Base-by-base conservation (phyloP, 2,797 vertebrate species). In the Cottoperca gobio region DNA sequence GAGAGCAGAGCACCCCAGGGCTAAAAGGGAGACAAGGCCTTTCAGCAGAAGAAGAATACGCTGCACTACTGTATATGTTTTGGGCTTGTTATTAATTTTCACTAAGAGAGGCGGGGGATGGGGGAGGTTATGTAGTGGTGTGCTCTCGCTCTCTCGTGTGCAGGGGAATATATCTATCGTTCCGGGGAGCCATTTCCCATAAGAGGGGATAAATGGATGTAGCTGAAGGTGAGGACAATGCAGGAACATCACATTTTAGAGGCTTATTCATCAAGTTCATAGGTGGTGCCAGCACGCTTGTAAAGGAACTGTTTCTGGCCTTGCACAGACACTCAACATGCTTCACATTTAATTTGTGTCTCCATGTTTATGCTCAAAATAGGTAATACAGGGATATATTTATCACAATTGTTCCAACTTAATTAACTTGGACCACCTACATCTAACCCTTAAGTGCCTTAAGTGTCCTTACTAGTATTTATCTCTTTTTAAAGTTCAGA, bases 201-300 rank as follows among this genome's bases (percentile, higher is more conserved):
- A 93, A 92, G 92, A 91, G 86, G 86, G 86, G 91, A 92, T 93
- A 92, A 94, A 94, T 92, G 88, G 87, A 91, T 93, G 88, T 81
- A 85, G 83, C 85, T 93, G 90, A 93, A 93, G 92, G 92, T 92
- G 88, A 92, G 88, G 89, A 94, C 92, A 91, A 90, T 93, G 92
- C 88, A 78, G 83, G 80, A 92, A 85, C 91, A 92, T 93, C 91
- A 87, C 90, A 92, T 94, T 33, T 93, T 92, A 90, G 82, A 86
- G 81, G 78, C 91, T 89, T 92, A 94, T 95, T 94, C 90, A 93
- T 94, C 94, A 94, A 91, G 89, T 92, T 90, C 92, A 88, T 79
- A 78, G 79, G 75, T 64, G 62, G 70, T 90, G 91, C 92, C 90
- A 82, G 73, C 78, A 68, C 42, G 70, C 58, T 78, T 73, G 55